Conservation (phyloP, 2,797 vertebrate genomes). For the Vipera ursinii region DNA sequence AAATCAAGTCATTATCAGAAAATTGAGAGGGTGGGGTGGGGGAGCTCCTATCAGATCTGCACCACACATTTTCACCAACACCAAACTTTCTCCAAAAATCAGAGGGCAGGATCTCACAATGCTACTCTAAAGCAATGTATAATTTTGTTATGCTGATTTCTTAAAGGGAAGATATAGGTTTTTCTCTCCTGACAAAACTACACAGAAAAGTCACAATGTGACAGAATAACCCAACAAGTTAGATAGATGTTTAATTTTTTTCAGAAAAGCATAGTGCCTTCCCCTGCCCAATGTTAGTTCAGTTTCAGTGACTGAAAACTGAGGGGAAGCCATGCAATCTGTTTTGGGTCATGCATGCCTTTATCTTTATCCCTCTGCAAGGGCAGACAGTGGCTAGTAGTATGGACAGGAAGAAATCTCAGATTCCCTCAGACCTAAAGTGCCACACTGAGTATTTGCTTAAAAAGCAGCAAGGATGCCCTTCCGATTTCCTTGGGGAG, state of each 20-base stretch:
- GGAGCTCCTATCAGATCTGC: background rate
- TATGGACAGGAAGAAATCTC: background rate
- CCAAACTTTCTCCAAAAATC: background rate
- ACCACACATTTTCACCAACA: background rate
- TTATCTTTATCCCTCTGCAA: background rate
- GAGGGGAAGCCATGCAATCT: background rate
- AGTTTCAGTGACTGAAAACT: background rate
- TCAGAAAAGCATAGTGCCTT: background rate
- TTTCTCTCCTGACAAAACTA: background rate
- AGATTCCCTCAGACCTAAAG: background rate
- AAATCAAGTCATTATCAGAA: background rate
- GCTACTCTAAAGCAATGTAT: background rate
- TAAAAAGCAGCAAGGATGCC: background rate
- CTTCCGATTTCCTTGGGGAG: background rate
- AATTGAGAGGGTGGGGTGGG: background rate
- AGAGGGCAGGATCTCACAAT: background rate
- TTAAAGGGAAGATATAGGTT: background rate
- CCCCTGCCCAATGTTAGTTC: too few species aligned
- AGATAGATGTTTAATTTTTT: background rate
- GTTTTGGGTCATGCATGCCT: background rate
- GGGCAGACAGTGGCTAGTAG: background rate
- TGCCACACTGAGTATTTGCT: background rate
- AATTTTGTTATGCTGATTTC: background rate
- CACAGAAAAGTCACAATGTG: background rate
- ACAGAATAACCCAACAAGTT: background rate